Conservation (phyloP, 2,797 vertebrate genomes). For the Sphenodon punctatus region DNA sequence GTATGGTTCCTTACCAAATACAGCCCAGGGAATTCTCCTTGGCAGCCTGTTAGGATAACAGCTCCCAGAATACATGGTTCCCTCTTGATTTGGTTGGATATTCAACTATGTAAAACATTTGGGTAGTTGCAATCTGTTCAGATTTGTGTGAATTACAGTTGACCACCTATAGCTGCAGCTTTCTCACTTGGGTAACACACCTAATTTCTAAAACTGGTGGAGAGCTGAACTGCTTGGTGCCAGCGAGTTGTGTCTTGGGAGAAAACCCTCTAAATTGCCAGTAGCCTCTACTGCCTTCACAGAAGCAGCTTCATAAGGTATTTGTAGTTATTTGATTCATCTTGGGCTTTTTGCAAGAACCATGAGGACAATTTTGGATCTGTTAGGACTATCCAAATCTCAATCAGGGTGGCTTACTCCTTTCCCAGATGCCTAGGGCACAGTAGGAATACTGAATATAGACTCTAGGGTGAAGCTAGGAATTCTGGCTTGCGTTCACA, state of each 20-base stretch:
- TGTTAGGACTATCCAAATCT: not conserved
- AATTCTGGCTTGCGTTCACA: not conserved
- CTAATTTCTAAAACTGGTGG: not conserved
- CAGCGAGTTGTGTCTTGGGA: not conserved
- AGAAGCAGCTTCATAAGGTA: not conserved
- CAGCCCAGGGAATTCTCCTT: not conserved
- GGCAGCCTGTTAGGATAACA: not conserved
- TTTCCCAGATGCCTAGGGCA: not conserved
- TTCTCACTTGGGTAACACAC: not conserved
- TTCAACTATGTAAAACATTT: not conserved
- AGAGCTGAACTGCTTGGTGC: not conserved
- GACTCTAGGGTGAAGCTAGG: not conserved
- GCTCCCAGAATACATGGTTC: not conserved
- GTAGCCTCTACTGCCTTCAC: not conserved
- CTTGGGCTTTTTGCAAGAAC: not conserved
- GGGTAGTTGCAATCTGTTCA: rapidly evolving
- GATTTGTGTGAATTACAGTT: not conserved
- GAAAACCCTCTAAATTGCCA: not conserved
- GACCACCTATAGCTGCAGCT: not conserved
- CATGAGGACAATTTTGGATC: rapidly evolving
- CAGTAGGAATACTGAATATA: not conserved
- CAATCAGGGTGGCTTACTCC: too few relatives aligned
- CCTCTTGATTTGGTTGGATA: not conserved
- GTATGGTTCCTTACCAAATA: too few relatives aligned
- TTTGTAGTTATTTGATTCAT: too few relatives aligned